Percentiles rank a stretch among this genome's conserved stretches.
phyloP scores from a whole-genome alignment of 1,140 invertebrate genomes.

The Cydia strobilella region DNA sequence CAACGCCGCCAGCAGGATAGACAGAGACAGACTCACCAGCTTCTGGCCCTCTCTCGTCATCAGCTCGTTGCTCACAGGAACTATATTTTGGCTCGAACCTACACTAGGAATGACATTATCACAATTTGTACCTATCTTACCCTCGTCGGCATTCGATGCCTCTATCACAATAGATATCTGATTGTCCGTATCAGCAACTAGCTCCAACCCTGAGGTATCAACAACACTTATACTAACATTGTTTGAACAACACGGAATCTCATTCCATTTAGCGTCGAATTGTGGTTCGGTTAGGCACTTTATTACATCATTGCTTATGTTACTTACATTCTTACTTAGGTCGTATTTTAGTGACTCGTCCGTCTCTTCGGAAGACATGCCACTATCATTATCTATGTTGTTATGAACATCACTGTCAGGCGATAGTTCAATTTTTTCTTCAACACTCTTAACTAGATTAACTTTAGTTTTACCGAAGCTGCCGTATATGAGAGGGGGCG shows the following conservation, averaged over 20 bases:
- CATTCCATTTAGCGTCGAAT: conserved; percentile 68
- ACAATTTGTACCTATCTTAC: conserved; percentile 65
- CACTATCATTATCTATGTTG: conserved; percentile 65
- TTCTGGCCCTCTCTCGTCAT: conserved; percentile 70
- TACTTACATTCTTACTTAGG: conserved; percentile 47
- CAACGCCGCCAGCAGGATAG: conserved; percentile 70
- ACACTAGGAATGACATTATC: conserved; percentile 67
- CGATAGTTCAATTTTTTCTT: conserved; percentile 45
- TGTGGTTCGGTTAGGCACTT: conserved; percentile 74
- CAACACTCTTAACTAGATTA: conserved; percentile 47
- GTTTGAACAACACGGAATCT: conserved; percentile 77
- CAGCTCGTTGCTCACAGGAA: conserved; percentile 75
- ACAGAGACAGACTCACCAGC: conserved; percentile 70
- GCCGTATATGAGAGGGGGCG: conserved; percentile 55
- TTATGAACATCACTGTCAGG: conserved; percentile 38
- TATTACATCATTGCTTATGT: conserved; percentile 43
- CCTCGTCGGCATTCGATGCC: conserved; percentile 47
- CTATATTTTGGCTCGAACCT: conserved; percentile 65
- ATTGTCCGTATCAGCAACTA: conserved; percentile 42
- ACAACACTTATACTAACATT: conserved; percentile 62
- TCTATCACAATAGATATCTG: conserved; percentile 69
- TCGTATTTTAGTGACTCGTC: conserved; percentile 62
- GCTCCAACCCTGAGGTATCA: conserved; percentile 39
- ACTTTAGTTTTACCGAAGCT: conserved; percentile 66
- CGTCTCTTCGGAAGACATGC: conserved; percentile 74